phyloP scores from a whole-genome alignment of 2,888 invertebrate species.

The Pterostichus madidus region DNA sequence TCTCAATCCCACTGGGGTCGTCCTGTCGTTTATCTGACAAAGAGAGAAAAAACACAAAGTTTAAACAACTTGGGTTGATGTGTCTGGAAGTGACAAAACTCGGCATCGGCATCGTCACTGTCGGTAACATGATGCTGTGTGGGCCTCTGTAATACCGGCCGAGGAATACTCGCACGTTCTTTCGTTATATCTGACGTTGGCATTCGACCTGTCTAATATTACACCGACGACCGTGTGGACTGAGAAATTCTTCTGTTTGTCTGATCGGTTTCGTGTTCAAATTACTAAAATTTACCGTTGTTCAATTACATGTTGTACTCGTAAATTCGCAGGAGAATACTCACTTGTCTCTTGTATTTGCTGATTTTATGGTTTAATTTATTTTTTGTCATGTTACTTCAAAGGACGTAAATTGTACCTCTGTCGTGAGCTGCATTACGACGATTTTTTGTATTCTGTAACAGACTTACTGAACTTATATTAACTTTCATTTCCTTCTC shows the following conservation, averaged over 20 bases:
- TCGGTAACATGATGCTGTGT: slow-evolving; percentile 19
- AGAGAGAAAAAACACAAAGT: slow-evolving; percentile 29
- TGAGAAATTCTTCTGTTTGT: slow-evolving; percentile 11
- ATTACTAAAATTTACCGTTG: slow-evolving; percentile 3
- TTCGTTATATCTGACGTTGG: slow-evolving; percentile 17
- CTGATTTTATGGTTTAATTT: neutral
- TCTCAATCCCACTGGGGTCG: slow-evolving; percentile 13
- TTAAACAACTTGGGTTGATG: slow-evolving; percentile 13
- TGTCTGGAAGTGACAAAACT: slow-evolving; percentile 31
- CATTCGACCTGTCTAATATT: slow-evolving; percentile 22
- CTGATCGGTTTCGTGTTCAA: slow-evolving; percentile 28
- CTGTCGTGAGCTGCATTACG: too few species aligned
- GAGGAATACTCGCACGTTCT: slow-evolving; percentile 4
- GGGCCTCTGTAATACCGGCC: slow-evolving; percentile 7
- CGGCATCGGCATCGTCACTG: slow-evolving; percentile 21
- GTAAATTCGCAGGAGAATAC: neutral
- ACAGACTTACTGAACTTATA: too few species aligned
- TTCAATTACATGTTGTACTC: neutral
- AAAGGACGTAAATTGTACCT: too few species aligned
- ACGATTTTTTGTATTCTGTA: neutral
- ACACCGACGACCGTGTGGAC: neutral
- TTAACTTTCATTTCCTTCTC: too few species aligned
- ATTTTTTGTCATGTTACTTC: neutral
- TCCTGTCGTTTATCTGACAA: slow-evolving; percentile 11
- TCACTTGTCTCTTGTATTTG: neutral